Base-by-base conservation (phyloP, 2,888 invertebrate species). In the Eupithecia subumbrata region DNA sequence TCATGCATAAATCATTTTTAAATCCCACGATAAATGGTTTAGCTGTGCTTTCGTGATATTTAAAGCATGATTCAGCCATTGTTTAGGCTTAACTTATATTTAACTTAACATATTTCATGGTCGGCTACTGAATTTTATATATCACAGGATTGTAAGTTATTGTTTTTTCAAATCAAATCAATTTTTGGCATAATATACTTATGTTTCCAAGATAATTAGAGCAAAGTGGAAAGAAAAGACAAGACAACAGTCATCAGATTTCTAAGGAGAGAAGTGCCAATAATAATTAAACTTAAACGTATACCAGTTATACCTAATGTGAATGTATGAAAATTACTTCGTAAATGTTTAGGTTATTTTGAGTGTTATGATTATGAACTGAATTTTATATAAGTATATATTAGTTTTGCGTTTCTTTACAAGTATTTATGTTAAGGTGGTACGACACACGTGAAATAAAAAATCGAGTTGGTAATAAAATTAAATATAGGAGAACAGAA, bases 21-120 rank as follows among this genome's bases (percentile, higher is more conserved):
- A 34, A 16, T 34, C 64, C 16, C 8, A 34, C 34, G 18, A 64
- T 34, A 64, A 18, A 34, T 64, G 9, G 11, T 22, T 52, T 22
- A 34, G 64, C 34, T 64, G 9, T 64, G 64, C 64, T 64, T 63
- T 30, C 30, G 25, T 64, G 64, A 34, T 34, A 34, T 64, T 34
- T 9, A 34, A 64, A 64, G 34, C 64, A 64, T 34, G 52, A 64
- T 30, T 30, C 16, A 63, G 63, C 30, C 34, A 34, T 34, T 34
- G 3, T 34, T 34, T 34, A 34, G 11, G n/a, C 52, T 56, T 56
- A 22, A 56, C n/a, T 56, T 22, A 11, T 22, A 56, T 56, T 22
- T 11, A 64, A 64, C 34, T 34, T 18, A 34, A 64, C 2, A 34
- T 30, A 25, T 63, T 30, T 63, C 22, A 60, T 60, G 8, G 16